phyloP scores from a whole-genome alignment of 2,113 vertebrate species.

The Orthonyx spaldingii region DNA sequence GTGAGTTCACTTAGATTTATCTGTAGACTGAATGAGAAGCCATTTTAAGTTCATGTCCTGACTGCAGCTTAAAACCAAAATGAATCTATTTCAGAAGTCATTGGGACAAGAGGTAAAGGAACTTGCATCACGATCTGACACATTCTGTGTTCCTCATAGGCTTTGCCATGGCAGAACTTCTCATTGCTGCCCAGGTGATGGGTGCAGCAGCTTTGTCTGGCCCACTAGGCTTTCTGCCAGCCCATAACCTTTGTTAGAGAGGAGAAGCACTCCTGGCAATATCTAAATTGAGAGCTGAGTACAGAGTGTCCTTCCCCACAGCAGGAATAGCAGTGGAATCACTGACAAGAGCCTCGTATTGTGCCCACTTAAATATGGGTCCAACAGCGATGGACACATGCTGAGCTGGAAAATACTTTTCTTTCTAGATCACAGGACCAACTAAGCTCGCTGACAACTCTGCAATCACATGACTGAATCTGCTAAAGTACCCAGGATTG shows the following conservation, averaged over 20 bases:
- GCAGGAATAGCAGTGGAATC: conserved; percentile 72
- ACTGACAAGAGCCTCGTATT: conserved; percentile 56
- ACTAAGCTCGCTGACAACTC: conserved; percentile 8
- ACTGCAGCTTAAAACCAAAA: background rate
- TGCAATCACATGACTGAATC: conserved; percentile 24
- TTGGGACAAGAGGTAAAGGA: background rate
- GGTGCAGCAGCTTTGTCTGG: background rate
- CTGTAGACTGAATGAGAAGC: background rate
- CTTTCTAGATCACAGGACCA: conserved; percentile 67
- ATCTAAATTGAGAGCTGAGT: conserved; percentile 62
- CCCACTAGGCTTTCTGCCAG: background rate
- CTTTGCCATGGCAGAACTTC: background rate
- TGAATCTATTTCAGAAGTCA: background rate
- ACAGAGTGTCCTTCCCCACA: conserved; percentile 65
- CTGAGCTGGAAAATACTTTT: conserved; percentile 74
- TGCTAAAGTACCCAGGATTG: background rate
- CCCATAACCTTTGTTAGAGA: conserved; percentile 29
- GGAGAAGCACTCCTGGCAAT: background rate
- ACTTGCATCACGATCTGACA: background rate
- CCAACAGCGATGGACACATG: conserved; percentile 40
- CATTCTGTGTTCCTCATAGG: background rate
- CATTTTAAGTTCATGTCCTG: background rate
- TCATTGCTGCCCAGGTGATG: background rate
- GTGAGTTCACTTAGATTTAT: background rate
- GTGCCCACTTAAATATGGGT: conserved; percentile 59